phyloP scores from a whole-genome alignment of 92 coral and sea anemone genomes.

The Montipora capitata region DNA sequence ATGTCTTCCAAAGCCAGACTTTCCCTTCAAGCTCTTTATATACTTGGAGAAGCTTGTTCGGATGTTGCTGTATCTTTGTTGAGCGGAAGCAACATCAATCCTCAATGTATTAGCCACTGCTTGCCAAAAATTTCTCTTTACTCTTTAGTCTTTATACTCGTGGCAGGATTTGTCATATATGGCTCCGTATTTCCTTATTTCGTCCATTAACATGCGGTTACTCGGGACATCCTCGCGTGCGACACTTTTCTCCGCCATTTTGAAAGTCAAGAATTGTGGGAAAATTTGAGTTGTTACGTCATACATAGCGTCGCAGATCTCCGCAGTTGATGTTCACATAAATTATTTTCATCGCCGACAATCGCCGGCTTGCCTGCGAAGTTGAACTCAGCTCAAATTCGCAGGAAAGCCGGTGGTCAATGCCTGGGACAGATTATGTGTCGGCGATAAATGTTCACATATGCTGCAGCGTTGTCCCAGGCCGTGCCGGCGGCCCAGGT shows the following conservation, averaged over 20 bases:
- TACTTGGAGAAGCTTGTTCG: too few relatives aligned
- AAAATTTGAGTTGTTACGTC: neutral
- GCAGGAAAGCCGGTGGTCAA: too few relatives aligned
- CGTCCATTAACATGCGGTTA: neutral
- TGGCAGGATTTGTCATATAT: neutral
- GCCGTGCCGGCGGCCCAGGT: neutral
- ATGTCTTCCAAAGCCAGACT: slow-evolving; percentile 51
- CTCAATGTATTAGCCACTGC: slow-evolving; percentile 19
- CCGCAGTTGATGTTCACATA: neutral
- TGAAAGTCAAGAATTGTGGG: neutral
- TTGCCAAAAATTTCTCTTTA: slow-evolving; percentile 39
- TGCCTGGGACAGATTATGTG: too few relatives aligned
- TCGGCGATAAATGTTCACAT: neutral
- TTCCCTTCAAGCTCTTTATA: slow-evolving; percentile 38
- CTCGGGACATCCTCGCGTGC: neutral
- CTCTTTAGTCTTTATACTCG: slow-evolving; percentile 26
- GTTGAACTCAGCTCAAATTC: neutral
- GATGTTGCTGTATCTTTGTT: slow-evolving; percentile 37
- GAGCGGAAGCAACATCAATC: slow-evolving; percentile 31
- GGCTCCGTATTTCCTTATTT: neutral
- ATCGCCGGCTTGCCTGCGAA: slow-evolving; percentile 2
- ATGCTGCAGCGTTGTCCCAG: neutral
- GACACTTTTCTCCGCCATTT: neutral
- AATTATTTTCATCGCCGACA: neutral
- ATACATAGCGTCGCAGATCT: too few relatives aligned